These are phyloP conservation scores for Cephus spinipes DNA, from an alignment of 2,888 invertebrate species.

Conservation along the genomic window DNA sequence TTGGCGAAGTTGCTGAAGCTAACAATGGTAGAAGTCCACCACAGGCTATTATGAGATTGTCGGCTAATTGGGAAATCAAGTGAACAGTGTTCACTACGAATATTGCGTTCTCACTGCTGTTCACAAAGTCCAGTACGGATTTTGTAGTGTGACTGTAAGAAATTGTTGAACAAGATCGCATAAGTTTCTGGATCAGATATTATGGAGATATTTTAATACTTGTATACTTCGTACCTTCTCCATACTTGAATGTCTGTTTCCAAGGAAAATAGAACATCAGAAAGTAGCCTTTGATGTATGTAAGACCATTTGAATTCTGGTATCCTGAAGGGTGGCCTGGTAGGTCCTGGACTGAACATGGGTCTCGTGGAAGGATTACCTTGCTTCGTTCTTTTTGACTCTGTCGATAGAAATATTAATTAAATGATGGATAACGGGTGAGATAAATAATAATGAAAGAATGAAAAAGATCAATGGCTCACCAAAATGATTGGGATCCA, in stretches of 20 bases:
- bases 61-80: slow-evolving; percentile 97
- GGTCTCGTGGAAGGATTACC: slow-evolving; percentile 78
- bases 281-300: slow-evolving; percentile 95
- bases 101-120: slow-evolving; percentile 97
- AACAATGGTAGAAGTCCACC: slow-evolving; percentile 95
- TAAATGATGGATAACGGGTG: slow-evolving; percentile 6
- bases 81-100: slow-evolving; percentile 99
- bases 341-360: slow-evolving; percentile 94
- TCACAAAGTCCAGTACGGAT: slow-evolving; percentile 97
- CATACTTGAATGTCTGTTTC: slow-evolving; percentile 97
- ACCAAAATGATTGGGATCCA: slow-evolving; percentile 89
- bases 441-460: slow-evolving; percentile 28
- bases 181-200: background rate
- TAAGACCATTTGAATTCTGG: slow-evolving; percentile 99
- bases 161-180: slow-evolving; percentile 4
- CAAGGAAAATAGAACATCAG: slow-evolving; percentile 95
- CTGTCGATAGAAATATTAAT: slow-evolving; percentile 32
- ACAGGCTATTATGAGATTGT: slow-evolving; percentile 98
- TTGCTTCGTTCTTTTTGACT: slow-evolving; percentile 68
- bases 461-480: slow-evolving; percentile 51
- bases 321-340: slow-evolving; percentile 96
- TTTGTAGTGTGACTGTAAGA: slow-evolving; percentile 90
- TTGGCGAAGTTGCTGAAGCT: slow-evolving; percentile 98
- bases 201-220: background rate
- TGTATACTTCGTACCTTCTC: slow-evolving; percentile 70